Conservation (phyloP, 2,888 invertebrate species). For the Megastigmus dorsalis region DNA sequence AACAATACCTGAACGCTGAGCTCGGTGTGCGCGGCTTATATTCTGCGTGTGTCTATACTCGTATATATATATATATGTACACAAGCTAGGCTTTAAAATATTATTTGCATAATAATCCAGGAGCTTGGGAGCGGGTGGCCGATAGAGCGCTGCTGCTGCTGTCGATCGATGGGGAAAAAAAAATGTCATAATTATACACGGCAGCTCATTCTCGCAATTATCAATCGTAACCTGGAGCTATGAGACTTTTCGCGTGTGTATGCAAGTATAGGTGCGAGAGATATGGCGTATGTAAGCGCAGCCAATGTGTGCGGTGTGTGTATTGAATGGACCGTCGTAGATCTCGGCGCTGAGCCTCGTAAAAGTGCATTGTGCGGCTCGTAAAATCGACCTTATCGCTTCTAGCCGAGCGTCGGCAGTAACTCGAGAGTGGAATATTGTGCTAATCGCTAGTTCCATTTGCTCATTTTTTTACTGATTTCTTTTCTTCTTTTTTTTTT, state of each 20-base stretch:
- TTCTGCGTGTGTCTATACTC: background rate
- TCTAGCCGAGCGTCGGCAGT: background rate
- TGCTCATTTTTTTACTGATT: too few relatives aligned
- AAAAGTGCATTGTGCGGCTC: slow-evolving; percentile 12
- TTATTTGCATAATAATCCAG: slow-evolving; percentile 10
- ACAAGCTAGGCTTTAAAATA: too few relatives aligned
- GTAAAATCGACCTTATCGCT: slow-evolving; percentile 29
- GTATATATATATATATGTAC: background rate
- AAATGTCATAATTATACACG: background rate
- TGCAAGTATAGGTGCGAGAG: too few relatives aligned
- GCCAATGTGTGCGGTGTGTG: background rate
- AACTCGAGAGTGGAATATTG: background rate
- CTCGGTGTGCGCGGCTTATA: background rate
- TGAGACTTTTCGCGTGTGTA: too few relatives aligned
- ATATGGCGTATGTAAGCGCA: too few relatives aligned
- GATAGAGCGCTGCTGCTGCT: background rate
- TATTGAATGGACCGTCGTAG: background rate
- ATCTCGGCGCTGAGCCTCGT: background rate
- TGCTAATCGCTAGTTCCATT: slow-evolving; percentile 1
- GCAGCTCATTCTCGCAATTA: slow-evolving; percentile 25
- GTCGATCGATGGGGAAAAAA: background rate
- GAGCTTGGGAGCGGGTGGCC: background rate
- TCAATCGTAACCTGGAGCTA: slow-evolving; percentile 26
- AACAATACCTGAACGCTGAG: slow-evolving; percentile 10
- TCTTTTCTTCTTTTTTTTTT: too few relatives aligned